Conservation (phyloP, 2,888 invertebrate genomes). For the Catocala sponsa region DNA sequence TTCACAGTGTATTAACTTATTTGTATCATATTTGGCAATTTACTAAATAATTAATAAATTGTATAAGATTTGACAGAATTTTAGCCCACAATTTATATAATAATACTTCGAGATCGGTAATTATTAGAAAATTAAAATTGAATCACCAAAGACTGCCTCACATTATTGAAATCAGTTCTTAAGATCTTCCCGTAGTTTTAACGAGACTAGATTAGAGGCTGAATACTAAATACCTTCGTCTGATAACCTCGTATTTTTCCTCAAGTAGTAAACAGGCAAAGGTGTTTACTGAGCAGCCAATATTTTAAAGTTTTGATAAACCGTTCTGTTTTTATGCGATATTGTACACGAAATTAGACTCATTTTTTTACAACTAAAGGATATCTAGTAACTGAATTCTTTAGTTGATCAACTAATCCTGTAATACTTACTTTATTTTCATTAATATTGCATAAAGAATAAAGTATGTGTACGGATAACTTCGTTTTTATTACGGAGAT, state of each 20-base stretch:
- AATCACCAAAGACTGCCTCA: constrained; percentile 65
- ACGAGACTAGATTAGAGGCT: constrained; percentile 34
- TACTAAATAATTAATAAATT: constrained; percentile 12
- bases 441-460: constrained; percentile 15
- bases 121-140: constrained; percentile 36
- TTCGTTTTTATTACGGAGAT: constrained; percentile 8
- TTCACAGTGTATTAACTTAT: constrained; percentile 19
- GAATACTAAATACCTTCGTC: constrained; percentile 26
- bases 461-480: constrained; percentile 13
- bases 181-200: constrained; percentile 52
- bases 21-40: constrained; percentile 16
- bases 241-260: constrained; percentile 4
- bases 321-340: constrained; percentile 18
- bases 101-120: constrained; percentile 26
- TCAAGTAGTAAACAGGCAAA: constrained; percentile 14
- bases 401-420: no score
- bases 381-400: no score
- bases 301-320: constrained; percentile 11
- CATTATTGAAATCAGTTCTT: constrained; percentile 41
- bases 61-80: constrained; percentile 20
- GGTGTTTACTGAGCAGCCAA: constrained; percentile 16
- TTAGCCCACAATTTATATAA: constrained; percentile 19
- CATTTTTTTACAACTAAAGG: no score
- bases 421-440: no score
- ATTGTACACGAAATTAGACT: constrained; percentile 7